These are phyloP conservation scores for Phylloscopus trochilus DNA, from an alignment of 2,113 vertebrate genomes.

Conservation along the genomic window DNA sequence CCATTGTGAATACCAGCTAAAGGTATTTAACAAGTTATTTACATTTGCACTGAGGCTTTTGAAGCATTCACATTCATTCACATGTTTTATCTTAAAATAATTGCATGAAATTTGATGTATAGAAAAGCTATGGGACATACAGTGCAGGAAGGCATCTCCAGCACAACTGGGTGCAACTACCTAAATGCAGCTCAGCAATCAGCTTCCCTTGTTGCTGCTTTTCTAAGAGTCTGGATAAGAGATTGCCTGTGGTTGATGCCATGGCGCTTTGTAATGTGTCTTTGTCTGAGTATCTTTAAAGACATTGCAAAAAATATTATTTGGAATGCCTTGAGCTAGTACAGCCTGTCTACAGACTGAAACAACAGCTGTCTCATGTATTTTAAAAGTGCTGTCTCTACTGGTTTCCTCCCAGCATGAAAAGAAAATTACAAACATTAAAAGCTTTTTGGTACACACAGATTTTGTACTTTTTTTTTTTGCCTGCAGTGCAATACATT, in stretches of 20 bases:
- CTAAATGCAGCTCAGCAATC: not conserved
- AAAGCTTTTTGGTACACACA: not conserved
- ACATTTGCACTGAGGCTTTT: not conserved
- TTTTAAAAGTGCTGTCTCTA: slow-evolving; percentile 18
- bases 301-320: not conserved
- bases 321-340: slow-evolving; percentile 15
- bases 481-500: not conserved
- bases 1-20: not conserved
- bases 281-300: slow-evolving; percentile 16
- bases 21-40: slow-evolving; percentile 20
- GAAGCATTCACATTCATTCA: not conserved
- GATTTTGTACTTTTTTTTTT: not conserved
- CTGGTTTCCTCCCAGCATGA: slow-evolving; percentile 17
- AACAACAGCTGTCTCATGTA: not conserved
- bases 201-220: not conserved
- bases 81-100: not conserved
- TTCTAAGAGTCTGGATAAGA: not conserved
- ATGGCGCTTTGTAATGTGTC: not conserved
- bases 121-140: not conserved
- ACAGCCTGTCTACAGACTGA: not conserved
- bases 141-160: not conserved
- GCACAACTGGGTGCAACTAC: not conserved
- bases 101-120: not conserved
- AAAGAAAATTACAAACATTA: slow-evolving; percentile 12
- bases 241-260: not conserved